Conservation (phyloP, 2,113 vertebrate species). For the Aspidoscelis tigris region DNA sequence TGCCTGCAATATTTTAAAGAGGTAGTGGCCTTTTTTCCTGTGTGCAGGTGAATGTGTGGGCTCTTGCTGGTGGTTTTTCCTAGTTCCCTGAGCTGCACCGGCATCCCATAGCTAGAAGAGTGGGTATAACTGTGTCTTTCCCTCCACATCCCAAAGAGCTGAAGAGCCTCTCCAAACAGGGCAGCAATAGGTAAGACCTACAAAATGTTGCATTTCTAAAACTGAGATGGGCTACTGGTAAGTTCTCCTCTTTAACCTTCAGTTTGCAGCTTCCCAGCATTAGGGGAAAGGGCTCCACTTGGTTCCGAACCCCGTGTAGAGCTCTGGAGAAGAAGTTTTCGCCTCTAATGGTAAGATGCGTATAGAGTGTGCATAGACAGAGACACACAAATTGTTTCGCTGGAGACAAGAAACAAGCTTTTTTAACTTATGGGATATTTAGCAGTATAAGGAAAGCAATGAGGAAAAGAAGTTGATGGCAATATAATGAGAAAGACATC, state of each 20-base stretch:
- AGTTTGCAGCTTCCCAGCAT: neutral
- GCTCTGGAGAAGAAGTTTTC: neutral
- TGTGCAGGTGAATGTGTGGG: neutral
- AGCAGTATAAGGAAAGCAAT: too few species aligned
- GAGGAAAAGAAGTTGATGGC: too few species aligned
- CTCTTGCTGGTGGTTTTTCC: too few species aligned
- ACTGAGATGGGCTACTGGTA: neutral
- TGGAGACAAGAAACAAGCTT: too few species aligned
- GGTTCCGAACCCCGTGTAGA: neutral
- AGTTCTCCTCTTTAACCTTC: neutral
- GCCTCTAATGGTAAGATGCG: neutral
- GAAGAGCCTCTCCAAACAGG: neutral
- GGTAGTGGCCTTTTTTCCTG: neutral
- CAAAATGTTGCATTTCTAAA: neutral
- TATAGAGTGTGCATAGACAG: too few species aligned
- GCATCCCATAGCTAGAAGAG: neutral
- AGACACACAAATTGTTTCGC: too few species aligned
- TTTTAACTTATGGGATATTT: too few species aligned
- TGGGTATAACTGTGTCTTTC: neutral
- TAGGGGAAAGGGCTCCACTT: neutral
- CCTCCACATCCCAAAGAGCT: neutral
- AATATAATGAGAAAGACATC: too few species aligned
- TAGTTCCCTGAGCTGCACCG: neutral
- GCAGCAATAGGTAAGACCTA: neutral
- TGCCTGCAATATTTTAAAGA: constrained; percentile 24